These are phyloP conservation scores for Rhineura floridana DNA, from an alignment of 2,113 vertebrate species.

Conservation along the genomic window DNA sequence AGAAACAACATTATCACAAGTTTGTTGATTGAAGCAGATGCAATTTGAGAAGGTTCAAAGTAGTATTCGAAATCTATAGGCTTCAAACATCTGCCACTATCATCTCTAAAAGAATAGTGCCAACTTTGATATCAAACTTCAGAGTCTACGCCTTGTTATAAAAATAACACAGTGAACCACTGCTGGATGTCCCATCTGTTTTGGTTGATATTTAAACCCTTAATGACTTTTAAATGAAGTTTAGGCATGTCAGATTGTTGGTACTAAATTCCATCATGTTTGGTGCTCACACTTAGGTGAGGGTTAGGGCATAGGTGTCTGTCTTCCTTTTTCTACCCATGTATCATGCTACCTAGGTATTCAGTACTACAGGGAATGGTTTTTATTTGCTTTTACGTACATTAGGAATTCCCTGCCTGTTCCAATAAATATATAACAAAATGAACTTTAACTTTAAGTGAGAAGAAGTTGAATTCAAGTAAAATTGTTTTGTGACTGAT, in stretches of 20 bases:
- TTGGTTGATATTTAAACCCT: conserved; percentile 36
- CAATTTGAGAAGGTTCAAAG: conserved; percentile 9
- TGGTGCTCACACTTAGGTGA: background rate
- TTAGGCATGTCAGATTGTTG: conserved; percentile 9
- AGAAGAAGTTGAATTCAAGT: background rate
- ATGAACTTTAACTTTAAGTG: background rate
- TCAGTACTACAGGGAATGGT: background rate
- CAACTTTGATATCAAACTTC: conserved; percentile 45
- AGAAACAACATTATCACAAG: conserved; percentile 20
- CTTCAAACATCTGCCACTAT: conserved; percentile 40
- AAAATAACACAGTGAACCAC: conserved; percentile 12
- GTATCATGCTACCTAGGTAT: background rate
- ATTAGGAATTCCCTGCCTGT: background rate
- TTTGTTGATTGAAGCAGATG: conserved; percentile 54
- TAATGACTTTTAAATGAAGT: conserved; percentile 16
- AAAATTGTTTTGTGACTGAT: conserved; percentile 25
- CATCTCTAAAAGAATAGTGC: conserved; percentile 35
- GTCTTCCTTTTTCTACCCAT: background rate
- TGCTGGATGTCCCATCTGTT: conserved; percentile 37
- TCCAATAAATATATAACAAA: conserved; percentile 26
- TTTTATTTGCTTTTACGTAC: conserved; percentile 26
- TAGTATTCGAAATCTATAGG: conserved; percentile 47
- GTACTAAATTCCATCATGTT: conserved; percentile 11
- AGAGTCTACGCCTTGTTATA: conserved; percentile 28
- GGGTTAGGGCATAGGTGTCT: background rate